A percentile compares a stretch with the other conserved stretches of the same genome.
These are phyloP conservation scores for Tiliacea aurago DNA, from an alignment of 2,888 invertebrate species.

Conservation along the genomic window DNA sequence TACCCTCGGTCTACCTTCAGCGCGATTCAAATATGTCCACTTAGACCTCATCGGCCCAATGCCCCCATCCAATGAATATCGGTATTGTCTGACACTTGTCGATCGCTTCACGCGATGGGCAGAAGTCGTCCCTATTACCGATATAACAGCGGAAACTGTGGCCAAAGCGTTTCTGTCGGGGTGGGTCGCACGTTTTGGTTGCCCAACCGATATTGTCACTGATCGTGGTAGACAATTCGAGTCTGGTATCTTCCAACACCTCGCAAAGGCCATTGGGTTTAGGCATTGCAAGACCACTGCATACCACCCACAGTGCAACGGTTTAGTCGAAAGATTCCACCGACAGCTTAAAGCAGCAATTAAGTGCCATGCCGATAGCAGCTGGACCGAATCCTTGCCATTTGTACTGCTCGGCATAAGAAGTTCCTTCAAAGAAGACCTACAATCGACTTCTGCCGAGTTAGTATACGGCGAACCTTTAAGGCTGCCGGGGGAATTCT, in stretches of 20 bases:
- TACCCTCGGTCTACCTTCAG: no score
- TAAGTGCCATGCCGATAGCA: background rate
- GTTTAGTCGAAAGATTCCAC: no score
- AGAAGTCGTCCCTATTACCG: constrained; percentile 5
- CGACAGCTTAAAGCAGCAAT: background rate
- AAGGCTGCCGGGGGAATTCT: background rate
- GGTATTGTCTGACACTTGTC: constrained; percentile 3
- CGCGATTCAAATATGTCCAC: no score
- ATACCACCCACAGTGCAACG: background rate
- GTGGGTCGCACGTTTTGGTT: constrained; percentile 2
- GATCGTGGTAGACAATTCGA: constrained; percentile 3
- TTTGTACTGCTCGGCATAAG: background rate
- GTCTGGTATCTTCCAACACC: background rate
- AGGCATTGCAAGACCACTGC: background rate
- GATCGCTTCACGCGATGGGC: constrained; percentile 10
- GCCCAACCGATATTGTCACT: constrained; percentile 8
- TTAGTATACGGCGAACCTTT: background rate
- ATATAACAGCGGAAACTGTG: constrained; percentile 5
- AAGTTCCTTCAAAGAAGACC: background rate
- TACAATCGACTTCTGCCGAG: background rate
- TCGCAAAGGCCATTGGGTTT: background rate
- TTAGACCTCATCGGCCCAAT: no score
- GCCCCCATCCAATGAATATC: no score
- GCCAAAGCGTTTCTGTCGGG: constrained; percentile 1
- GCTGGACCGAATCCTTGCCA: background rate